A percentile compares a stretch with the other conserved stretches of the same genome.
Evolutionary conservation across 2,113 vertebrate genomes (phyloP).

Genomic region (Sterrhoptilus dennistouni): DNA sequence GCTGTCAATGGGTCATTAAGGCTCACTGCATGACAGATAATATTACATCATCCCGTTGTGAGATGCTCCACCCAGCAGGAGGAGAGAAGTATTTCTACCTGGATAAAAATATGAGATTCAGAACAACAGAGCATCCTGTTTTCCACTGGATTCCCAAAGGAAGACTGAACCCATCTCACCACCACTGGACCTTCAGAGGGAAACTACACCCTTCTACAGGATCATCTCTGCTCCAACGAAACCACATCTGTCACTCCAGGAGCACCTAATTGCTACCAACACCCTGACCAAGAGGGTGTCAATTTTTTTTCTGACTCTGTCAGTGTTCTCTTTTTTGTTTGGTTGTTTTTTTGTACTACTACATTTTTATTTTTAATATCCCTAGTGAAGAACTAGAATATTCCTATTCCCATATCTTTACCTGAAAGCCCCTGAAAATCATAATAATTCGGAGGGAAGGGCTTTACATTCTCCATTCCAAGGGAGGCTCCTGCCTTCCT

Average conservation of each 20-base stretch:
- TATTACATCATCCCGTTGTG: neutral
- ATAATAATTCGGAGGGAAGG: neutral
- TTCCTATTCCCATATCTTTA: neutral
- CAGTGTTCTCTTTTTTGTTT: neutral
- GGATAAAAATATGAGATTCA: neutral
- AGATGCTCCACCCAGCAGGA: neutral
- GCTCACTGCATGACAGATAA: neutral
- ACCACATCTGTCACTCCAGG: neutral
- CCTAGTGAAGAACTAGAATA: neutral
- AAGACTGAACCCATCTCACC: neutral
- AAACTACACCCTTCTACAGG: neutral
- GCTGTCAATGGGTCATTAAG: neutral
- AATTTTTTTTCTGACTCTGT: neutral
- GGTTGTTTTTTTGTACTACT: neutral
- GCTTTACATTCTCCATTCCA: neutral
- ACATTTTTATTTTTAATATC: neutral
- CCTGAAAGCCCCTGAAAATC: neutral
- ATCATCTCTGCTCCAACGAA: neutral
- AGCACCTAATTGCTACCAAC: neutral
- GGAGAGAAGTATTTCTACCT: neutral
- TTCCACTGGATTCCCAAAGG: neutral
- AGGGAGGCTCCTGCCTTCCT: neutral
- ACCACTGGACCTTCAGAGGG: neutral
- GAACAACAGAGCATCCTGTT: neutral
- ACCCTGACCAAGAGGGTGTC: neutral